Evolutionary conservation across 2,113 vertebrate genomes (phyloP), one percentile per base, ranked within the genome.

Genomic region (Lathamus discolor): DNA sequence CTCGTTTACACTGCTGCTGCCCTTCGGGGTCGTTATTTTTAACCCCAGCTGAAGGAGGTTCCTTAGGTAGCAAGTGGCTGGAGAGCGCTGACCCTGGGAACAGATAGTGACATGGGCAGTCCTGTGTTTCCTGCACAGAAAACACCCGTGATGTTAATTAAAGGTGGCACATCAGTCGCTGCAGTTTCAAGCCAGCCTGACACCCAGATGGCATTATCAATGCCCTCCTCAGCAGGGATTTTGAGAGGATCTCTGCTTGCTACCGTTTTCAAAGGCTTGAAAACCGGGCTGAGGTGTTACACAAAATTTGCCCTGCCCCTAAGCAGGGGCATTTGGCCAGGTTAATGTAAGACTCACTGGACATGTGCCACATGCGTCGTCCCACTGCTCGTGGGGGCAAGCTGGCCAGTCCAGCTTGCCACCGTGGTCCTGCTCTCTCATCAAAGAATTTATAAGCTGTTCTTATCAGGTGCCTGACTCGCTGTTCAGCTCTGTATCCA

Each of bases 351-450:
- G 6, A 0, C 24, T 77, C 22, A 0, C 28, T 19, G 75, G 37
- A 18, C 16, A 4, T 16, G 1, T 11, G 8, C 7, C 7, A 17
- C 4, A 1, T 7, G 9, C 25, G 5, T 31, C 31, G 22, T 62
- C 31, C 68, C 46, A 3, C 4, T 0, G 1, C 44, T 57, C 14
- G 13, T 1, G 8, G 0, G 10, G 37, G 13, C 37, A 51, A 28
- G 39, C n/a, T 29, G 11, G 16, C 79, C 43, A 6, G 49, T 9
- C 46, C 59, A 3, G 41, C 22, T 41, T 67, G 54, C 46, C 70
- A 4, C 19, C 6, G 1, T 23, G 8, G 54, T 46, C 28, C 23
- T 69, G 17, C 19, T 18, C 10, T 52, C 25, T 43, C 3, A 0
- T 22, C 10, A 22, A 25, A 24, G 43, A 19, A 17, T 20, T 94